Conservation (phyloP, 2,888 invertebrate genomes). For the Dendrolimus pini region DNA sequence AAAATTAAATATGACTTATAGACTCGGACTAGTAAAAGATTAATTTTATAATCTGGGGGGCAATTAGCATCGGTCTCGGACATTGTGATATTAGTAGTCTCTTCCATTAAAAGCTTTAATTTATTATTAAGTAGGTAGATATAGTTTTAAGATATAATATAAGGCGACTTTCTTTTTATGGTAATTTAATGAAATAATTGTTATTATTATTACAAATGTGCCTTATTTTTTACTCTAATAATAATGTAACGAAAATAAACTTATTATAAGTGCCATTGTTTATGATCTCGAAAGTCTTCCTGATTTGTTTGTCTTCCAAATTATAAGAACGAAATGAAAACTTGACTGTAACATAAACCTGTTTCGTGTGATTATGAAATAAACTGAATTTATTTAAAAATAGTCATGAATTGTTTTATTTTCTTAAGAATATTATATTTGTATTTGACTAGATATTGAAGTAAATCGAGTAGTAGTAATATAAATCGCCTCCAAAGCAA, state of each 20-base stretch:
- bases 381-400: too few species aligned
- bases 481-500: too few species aligned
- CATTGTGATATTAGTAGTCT: conserved; percentile 67
- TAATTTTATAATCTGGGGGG: background rate
- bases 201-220: conserved; percentile 13
- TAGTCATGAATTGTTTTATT: too few species aligned
- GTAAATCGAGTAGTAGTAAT: too few species aligned
- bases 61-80: conserved; percentile 13
- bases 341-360: too few species aligned
- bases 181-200: conserved; percentile 21
- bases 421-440: too few species aligned
- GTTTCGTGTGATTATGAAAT: background rate
- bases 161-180: conserved; percentile 18
- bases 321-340: conserved; percentile 5
- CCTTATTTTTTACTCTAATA: conserved; percentile 15
- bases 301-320: conserved; percentile 31
- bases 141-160: conserved; percentile 43
- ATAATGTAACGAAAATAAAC: conserved; percentile 3
- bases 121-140: conserved; percentile 19
- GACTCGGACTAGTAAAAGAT: background rate
- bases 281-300: conserved; percentile 68
- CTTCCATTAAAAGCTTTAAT: conserved; percentile 75
- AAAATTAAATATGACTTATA: background rate
- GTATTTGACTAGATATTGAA: too few species aligned
- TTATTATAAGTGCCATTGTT: conserved; percentile 52